Conservation (phyloP, 2,797 vertebrate species). For the Poecilia velifera region DNA sequence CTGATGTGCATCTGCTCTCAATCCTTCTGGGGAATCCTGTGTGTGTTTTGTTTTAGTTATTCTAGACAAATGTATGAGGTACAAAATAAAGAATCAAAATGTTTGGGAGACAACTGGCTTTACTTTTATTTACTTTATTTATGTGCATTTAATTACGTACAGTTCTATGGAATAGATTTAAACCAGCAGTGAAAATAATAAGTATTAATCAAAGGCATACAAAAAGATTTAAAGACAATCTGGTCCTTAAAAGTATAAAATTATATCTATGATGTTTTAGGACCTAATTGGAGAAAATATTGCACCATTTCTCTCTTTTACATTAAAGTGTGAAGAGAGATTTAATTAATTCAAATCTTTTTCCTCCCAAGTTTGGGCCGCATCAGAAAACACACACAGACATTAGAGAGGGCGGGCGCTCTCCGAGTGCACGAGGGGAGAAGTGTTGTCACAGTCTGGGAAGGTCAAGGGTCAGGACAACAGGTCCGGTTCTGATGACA, state of each 20-base stretch:
- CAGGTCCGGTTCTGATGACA: conserved; percentile 56
- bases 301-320: not conserved
- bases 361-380: not conserved
- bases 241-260: not conserved
- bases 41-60: not conserved
- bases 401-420: not conserved
- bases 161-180: not conserved
- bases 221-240: not conserved
- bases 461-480: conserved; percentile 66
- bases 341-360: conserved; percentile 18
- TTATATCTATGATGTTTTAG: not conserved
- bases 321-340: not conserved
- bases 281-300: not conserved
- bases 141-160: not conserved
- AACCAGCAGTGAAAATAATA: not conserved
- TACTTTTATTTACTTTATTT: not conserved
- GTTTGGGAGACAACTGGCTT: not conserved
- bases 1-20: conserved; percentile 29
- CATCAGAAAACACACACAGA: conserved; percentile 5
- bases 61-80: not conserved
- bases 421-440: conserved; percentile 1
- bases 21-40: not conserved
- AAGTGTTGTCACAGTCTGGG: conserved; percentile 67
- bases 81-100: not conserved
- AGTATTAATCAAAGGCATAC: not conserved